Conservation (phyloP, 2,797 vertebrate genomes). For the Capromys pilorides region DNA sequence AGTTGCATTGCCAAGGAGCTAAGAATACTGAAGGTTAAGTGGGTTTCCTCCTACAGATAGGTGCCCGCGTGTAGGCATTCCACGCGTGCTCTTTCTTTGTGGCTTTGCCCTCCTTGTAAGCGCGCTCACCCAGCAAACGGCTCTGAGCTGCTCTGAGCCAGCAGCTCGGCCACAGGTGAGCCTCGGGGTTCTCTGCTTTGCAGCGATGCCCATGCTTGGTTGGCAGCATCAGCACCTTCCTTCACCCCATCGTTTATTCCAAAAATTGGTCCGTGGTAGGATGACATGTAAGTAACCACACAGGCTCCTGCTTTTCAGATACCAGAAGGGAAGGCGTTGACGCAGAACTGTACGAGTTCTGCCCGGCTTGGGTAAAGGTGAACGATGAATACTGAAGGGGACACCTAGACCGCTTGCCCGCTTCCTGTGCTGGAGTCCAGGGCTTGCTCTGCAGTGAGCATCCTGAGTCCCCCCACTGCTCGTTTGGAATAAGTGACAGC, state of each 20-base stretch:
- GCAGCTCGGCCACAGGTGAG: neutral
- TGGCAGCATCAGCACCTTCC: neutral
- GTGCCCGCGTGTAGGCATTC: neutral
- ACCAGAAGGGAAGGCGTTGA: neutral
- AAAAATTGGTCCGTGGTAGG: neutral
- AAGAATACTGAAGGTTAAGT: neutral
- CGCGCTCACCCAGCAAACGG: neutral
- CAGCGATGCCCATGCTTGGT: neutral
- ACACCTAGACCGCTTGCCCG: neutral
- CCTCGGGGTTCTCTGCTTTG: neutral
- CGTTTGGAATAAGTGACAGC: neutral
- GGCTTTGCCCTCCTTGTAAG: conserved; percentile 6
- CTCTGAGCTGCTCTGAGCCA: neutral
- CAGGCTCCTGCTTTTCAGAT: neutral
- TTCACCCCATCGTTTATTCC: neutral
- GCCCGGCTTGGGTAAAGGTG: neutral
- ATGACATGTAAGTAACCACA: neutral
- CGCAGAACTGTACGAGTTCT: neutral
- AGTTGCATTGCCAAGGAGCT: neutral
- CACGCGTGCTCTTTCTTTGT: neutral
- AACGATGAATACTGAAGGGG: neutral
- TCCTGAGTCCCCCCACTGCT: neutral
- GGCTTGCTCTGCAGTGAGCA: neutral
- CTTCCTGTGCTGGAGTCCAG: neutral
- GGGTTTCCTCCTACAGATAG: neutral